These are phyloP conservation scores for Ciona savignyi DNA, from an alignment of 23 tunicate species.

Conservation along the genomic window DNA sequence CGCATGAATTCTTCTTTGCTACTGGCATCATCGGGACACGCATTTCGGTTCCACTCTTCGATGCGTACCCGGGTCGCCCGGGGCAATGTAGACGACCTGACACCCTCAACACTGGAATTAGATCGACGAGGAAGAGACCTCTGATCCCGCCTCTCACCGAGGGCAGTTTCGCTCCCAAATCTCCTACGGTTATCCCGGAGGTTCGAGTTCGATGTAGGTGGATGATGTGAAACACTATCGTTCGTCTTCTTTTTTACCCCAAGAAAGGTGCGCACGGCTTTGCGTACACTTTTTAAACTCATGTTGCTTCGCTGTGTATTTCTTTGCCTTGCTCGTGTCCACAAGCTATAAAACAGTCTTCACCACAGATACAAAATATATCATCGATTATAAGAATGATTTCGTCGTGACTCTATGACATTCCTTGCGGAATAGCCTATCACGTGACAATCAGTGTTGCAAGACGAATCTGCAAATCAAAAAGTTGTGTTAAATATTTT, in stretches of 20 bases:
- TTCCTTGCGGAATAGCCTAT: constrained; percentile 6
- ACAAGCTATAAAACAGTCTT: too few relatives aligned
- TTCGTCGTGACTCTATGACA: background rate
- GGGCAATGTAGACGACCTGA: constrained; percentile 11
- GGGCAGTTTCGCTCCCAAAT: constrained; percentile 6
- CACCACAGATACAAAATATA: too few relatives aligned
- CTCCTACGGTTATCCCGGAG: constrained; percentile 2
- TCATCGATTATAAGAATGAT: background rate
- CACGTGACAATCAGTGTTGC: constrained; percentile 16
- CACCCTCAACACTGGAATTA: constrained; percentile 1
- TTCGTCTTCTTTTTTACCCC: constrained; percentile 19
- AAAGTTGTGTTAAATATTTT: too few relatives aligned
- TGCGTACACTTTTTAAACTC: constrained; percentile 7
- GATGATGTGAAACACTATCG: background rate
- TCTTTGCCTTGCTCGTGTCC: too few relatives aligned
- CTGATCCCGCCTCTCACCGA: background rate
- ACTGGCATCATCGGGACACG: constrained; percentile 1
- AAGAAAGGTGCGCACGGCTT: constrained; percentile 25
- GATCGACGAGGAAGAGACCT: background rate
- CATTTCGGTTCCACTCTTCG: constrained; percentile 29
- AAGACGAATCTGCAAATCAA: too few relatives aligned
- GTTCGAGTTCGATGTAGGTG: background rate
- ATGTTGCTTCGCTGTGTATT: too few relatives aligned
- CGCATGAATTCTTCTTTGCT: background rate
- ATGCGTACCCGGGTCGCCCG: constrained; percentile 6